Conservation (phyloP, 2,888 invertebrate species). For the Sylvicola cinctus region DNA sequence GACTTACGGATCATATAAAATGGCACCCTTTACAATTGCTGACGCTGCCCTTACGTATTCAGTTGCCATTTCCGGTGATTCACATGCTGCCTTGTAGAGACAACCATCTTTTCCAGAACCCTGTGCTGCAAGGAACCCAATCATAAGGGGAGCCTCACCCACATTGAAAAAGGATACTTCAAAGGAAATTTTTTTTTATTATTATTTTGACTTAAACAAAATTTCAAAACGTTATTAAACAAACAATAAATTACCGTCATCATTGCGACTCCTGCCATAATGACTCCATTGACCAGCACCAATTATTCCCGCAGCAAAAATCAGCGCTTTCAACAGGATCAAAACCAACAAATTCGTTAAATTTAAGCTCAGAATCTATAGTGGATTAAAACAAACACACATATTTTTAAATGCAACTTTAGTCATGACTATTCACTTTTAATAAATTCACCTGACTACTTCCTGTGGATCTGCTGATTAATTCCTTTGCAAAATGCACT, state of each 20-base stretch:
- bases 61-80: slow-evolving; percentile 46
- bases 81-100: slow-evolving; percentile 54
- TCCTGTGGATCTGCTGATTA: slow-evolving; percentile 43
- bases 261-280: slow-evolving; percentile 33
- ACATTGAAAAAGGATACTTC: slow-evolving; percentile 29
- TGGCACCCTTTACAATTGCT: slow-evolving; percentile 47
- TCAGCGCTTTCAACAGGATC: slow-evolving; percentile 58
- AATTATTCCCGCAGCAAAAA: slow-evolving; percentile 60
- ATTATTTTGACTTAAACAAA: background rate
- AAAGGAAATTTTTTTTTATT: background rate
- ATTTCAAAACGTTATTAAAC: no score
- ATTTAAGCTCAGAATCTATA: slow-evolving; percentile 57
- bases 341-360: slow-evolving; percentile 62
- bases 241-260: slow-evolving; percentile 27
- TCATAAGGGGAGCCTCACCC: slow-evolving; percentile 37
- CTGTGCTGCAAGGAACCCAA: slow-evolving; percentile 40
- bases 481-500: slow-evolving; percentile 35
- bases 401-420: no score
- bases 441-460: slow-evolving; percentile 50
- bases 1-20: slow-evolving; percentile 41
- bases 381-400: slow-evolving; percentile 4
- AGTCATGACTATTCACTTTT: no score
- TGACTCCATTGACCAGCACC: slow-evolving; percentile 46
- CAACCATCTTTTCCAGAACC: slow-evolving; percentile 54
- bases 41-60: slow-evolving; percentile 62